Conservation (phyloP, 1,140 invertebrate species). For the Aphidius ervi region DNA sequence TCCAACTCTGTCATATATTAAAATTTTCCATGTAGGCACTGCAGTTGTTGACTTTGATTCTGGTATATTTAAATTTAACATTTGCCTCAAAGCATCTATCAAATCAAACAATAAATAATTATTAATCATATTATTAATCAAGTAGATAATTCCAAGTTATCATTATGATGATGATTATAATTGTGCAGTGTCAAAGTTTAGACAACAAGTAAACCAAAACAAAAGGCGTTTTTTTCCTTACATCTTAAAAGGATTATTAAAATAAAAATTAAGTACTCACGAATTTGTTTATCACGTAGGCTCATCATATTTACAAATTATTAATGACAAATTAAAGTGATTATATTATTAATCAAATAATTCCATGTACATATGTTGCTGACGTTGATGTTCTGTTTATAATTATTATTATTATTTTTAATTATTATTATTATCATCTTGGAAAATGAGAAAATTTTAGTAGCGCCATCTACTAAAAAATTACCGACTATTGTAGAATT, state of each 20-base stretch:
- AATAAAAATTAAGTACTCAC: constrained; percentile 49
- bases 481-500: too few species aligned
- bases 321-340: neutral
- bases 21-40: constrained; percentile 92
- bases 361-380: neutral
- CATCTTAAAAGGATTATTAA: constrained; percentile 20
- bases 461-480: too few species aligned
- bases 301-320: constrained; percentile 57
- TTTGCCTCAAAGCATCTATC: constrained; percentile 82
- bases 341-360: neutral
- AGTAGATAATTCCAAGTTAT: neutral
- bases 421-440: too few species aligned
- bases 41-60: constrained; percentile 68
- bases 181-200: neutral
- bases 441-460: too few species aligned
- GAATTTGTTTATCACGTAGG: constrained; percentile 69
- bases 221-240: constrained; percentile 11
- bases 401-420: too few species aligned
- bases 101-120: constrained; percentile 18
- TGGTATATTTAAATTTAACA: constrained; percentile 88
- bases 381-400: neutral
- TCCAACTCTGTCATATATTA: constrained; percentile 93
- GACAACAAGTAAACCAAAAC: constrained; percentile 6
- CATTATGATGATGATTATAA: constrained; percentile 8
- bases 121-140: neutral